Evolutionary conservation across 2,113 vertebrate species (phyloP), one percentile per base, ranked within the genome.

Genomic region (Gallinago undulata): DNA sequence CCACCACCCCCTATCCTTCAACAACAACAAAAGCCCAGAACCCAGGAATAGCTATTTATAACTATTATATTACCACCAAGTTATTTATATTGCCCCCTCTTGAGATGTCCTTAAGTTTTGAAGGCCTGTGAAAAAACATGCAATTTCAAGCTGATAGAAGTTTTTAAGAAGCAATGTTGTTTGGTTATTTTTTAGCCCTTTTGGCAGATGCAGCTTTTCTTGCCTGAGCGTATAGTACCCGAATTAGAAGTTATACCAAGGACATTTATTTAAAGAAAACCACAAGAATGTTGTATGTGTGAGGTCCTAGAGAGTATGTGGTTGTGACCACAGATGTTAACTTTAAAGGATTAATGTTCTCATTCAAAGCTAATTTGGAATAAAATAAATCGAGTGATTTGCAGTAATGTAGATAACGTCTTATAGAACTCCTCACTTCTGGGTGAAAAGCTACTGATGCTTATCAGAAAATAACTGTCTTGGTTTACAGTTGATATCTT

Each of bases 381-480:
- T 81, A 55, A 80, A 94, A 57, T 22, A 13, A 39, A 53, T 16
- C 5, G 48, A 73, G n/a, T 62, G n/a, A 90, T 95, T 76, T 81
- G 33, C 11, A 23, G 62, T 24, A 37, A 37, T 33, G 64, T 7
- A 59, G 88, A 86, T 90, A 59, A 84, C 86, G 4, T n/a, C 25
- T 35, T 35, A 31, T 7, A 24, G 67, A 93, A 53, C 27, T 76
- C n/a, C 53, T 79, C 57, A 64, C 56, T 84, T 43, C 45, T 92
- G 68, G 83, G 55, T 90, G 79, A 84, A 68, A 86, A 93, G 41
- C 35, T 90, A 31, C 37, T 77, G 92, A 81, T 80, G 25, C n/a
- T 90, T 81, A 41, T 92, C 79, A 74, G 50, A 25, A 90, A 77
- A 79, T 57, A 95, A 48, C 41, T 86, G 60, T 1, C 19, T 73